Evolutionary conservation across 2,797 vertebrate species (phyloP), one percentile per base, ranked within the genome.

Genomic region (Tolypeutes matacus): DNA sequence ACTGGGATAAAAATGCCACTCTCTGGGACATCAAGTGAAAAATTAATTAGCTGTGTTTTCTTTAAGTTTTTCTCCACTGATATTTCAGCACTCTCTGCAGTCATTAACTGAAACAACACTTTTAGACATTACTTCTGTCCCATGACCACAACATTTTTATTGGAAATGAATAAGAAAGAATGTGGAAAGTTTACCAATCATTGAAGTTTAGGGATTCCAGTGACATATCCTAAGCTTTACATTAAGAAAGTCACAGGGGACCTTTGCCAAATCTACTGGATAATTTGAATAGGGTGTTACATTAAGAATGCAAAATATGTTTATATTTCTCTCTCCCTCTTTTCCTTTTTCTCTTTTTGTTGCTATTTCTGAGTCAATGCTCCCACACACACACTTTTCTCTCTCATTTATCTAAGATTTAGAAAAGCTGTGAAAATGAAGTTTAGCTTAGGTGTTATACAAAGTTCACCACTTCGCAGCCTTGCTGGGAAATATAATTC

Each of bases 21-120:
- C 31, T 94, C 85, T 69, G 86, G 58, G 90, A 93, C 89, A 91
- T 96, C 92, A 96, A 95, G 83, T 93, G 91, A 95, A 94, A 56
- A 95, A 96, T 89, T 92, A 91, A 96, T 93, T 95, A 94, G 42
- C 95, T 93, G 39, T 65, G 31, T 89, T 95, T 96, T 92, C 90
- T 92, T 83, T 23, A 78, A 76, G 77, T 92, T 95, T 84, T 31
- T 93, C 77, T 88, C 77, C 64, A 60, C 46, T 62, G 95, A 75
- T 67, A 81, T 46, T 94, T 90, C 75, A 91, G 65, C 27, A 36
- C 17, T 84, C 80, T 93, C 76, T 69, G n/a, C 13, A 31, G 58
- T 69, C 82, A 75, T 93, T 75, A 89, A 84, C 58, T 77, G 69
- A 62, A 91, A 72, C 20, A 36, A 56, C 20, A 69, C 46, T 83